Evolutionary conservation across 2,113 vertebrate genomes (phyloP).

Genomic region (Osmerus eperlanus): DNA sequence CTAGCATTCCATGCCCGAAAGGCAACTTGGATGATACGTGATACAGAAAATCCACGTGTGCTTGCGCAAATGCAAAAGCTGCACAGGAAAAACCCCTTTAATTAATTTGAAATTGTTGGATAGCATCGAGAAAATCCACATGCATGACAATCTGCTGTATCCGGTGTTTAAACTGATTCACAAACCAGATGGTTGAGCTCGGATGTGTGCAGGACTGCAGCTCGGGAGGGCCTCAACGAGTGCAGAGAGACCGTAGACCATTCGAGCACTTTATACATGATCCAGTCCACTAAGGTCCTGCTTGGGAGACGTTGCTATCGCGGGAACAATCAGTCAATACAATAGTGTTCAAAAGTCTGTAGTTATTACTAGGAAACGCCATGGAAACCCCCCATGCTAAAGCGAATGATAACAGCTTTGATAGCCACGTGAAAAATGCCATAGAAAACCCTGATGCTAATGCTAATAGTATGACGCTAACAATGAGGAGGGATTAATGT

Average conservation of each 20-base stretch:
- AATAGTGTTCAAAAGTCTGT: too few relatives aligned
- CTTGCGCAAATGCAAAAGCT: constrained; percentile 11
- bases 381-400: not conserved
- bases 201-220: constrained; percentile 38
- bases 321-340: too few relatives aligned
- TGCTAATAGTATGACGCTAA: constrained; percentile 24
- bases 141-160: constrained; percentile 66
- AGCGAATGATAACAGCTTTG: constrained; percentile 7
- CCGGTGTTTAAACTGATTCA: constrained; percentile 70
- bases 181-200: constrained; percentile 69
- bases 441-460: constrained; percentile 17
- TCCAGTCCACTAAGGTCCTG: not conserved
- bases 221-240: constrained; percentile 43
- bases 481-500: constrained; percentile 21
- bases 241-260: constrained; percentile 27
- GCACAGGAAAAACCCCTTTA: constrained; percentile 47
- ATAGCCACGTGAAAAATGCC: constrained; percentile 12
- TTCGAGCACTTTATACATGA: constrained; percentile 19
- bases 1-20: constrained; percentile 2
- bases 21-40: not conserved
- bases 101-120: constrained; percentile 59
- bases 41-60: not conserved
- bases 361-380: too few relatives aligned
- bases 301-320: not conserved
- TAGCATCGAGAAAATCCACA: constrained; percentile 59